Evolutionary conservation across 2,113 vertebrate species (phyloP).

Genomic region (Lipophrys pholis): DNA sequence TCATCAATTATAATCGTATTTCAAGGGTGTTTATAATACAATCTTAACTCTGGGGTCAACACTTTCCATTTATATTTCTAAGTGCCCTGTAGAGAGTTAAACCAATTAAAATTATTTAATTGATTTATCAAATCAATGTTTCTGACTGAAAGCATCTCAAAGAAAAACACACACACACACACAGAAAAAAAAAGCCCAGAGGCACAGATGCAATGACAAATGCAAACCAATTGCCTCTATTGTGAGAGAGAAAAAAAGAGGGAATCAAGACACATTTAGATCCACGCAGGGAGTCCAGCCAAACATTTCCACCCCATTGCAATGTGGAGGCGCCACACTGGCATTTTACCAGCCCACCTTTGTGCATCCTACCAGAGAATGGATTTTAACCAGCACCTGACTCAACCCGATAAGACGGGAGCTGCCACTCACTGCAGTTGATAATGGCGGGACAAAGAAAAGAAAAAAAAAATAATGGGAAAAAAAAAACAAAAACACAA

Average conservation of each 20-base stretch:
- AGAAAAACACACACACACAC: background rate
- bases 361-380: slow-evolving; percentile 53
- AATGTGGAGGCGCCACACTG: slow-evolving; percentile 28
- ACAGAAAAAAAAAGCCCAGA: background rate
- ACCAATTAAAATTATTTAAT: too few species aligned
- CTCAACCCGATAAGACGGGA: slow-evolving; percentile 74
- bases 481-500: slow-evolving; percentile 4
- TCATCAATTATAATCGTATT: too few species aligned
- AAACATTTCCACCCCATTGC: slow-evolving; percentile 37
- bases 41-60: too few species aligned
- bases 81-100: too few species aligned
- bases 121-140: too few species aligned
- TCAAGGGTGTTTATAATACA: too few species aligned
- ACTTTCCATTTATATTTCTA: too few species aligned
- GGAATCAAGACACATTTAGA: slow-evolving; percentile 18
- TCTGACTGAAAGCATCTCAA: too few species aligned
- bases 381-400: slow-evolving; percentile 71
- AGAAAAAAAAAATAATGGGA: slow-evolving; percentile 32
- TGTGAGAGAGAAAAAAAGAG: background rate
- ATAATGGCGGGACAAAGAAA: slow-evolving; percentile 57
- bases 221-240: background rate
- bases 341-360: slow-evolving; percentile 69
- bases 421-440: slow-evolving; percentile 41
- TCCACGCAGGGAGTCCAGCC: slow-evolving; percentile 21
- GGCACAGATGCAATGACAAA: background rate